These are phyloP conservation scores for Xenopus petersii DNA, from an alignment of 2,797 vertebrate species.

Conservation along the genomic window DNA sequence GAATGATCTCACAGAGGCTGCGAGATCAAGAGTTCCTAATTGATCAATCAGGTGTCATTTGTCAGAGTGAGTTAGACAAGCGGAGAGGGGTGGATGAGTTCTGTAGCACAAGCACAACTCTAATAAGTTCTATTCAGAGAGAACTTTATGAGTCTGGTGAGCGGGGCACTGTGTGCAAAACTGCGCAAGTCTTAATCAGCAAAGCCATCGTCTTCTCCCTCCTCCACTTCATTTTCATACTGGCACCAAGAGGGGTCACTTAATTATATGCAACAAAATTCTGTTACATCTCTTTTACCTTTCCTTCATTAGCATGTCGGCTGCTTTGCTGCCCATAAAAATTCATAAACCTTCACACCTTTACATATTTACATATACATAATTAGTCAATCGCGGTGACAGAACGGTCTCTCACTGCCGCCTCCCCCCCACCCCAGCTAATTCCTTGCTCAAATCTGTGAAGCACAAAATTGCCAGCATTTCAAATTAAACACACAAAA, in stretches of 20 bases:
- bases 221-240: background rate
- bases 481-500: conserved; percentile 62
- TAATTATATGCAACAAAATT: background rate
- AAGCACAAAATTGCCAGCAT: conserved; percentile 68
- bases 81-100: background rate
- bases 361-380: conserved; percentile 32
- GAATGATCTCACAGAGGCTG: too few species aligned
- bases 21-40: conserved; percentile 3
- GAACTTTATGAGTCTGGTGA: too few species aligned
- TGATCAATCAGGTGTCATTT: conserved; percentile 10
- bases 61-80: conserved; percentile 17
- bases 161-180: too few species aligned
- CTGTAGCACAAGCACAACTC: background rate
- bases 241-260: background rate
- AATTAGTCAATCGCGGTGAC: conserved; percentile 54
- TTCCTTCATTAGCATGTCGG: conserved; percentile 24
- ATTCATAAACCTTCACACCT: conserved; percentile 52
- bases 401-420: conserved; percentile 51
- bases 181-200: background rate
- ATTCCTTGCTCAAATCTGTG: conserved; percentile 64
- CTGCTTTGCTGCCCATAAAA: conserved; percentile 19
- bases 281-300: conserved; percentile 20
- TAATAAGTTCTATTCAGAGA: background rate
- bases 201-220: too few species aligned
- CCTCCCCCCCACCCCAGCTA: conserved; percentile 41